These are phyloP conservation scores for Gymnothorax reevesii DNA, from an alignment of 2,797 vertebrate species.

Conservation along the genomic window DNA sequence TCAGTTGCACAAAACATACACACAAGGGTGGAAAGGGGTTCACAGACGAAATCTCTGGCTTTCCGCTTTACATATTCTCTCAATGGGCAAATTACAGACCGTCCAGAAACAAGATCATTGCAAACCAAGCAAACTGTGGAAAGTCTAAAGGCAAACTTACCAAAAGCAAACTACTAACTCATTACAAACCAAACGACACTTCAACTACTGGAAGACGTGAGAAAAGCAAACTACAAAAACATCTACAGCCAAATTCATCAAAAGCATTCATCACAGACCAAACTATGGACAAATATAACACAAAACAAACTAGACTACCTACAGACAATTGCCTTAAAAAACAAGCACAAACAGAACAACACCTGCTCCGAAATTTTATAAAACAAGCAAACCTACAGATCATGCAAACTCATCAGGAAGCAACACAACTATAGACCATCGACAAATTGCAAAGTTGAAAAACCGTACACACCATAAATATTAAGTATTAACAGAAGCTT, in stretches of 20 bases:
- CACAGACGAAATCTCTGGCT: neutral
- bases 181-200: neutral
- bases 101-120: neutral
- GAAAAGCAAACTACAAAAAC: no score
- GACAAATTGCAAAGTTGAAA: neutral
- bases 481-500: neutral
- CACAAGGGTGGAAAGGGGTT: neutral
- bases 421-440: neutral
- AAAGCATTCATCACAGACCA: neutral
- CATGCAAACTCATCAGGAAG: neutral
- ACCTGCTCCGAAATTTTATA: neutral
- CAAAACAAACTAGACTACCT: neutral
- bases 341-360: no score
- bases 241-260: no score
- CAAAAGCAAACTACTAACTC: neutral
- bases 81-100: neutral
- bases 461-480: neutral
- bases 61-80: neutral
- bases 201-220: no score
- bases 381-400: neutral
- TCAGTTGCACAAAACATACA: constrained; percentile 1
- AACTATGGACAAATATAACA: neutral
- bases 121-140: neutral
- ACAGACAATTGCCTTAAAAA: neutral
- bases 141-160: neutral